These are phyloP conservation scores for Drosophila pseudotakahashii DNA, from an alignment of 2,888 invertebrate species.

Conservation along the genomic window DNA sequence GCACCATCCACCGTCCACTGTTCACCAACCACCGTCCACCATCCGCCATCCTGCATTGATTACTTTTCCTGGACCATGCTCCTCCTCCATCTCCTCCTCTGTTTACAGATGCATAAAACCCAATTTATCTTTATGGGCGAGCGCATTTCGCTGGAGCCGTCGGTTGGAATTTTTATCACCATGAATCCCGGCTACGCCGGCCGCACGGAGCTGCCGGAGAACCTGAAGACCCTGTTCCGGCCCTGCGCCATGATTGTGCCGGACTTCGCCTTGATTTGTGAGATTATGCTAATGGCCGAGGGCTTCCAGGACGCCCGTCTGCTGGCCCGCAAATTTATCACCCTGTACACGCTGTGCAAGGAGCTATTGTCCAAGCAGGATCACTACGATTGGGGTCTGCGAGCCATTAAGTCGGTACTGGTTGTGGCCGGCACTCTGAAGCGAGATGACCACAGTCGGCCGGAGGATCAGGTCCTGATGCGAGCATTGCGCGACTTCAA, in stretches of 20 bases:
- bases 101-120: conserved; percentile 87
- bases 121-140: conserved; percentile 95
- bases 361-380: conserved; percentile 97
- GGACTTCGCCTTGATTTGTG: conserved; percentile 97
- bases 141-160: conserved; percentile 89
- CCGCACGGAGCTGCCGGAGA: conserved; percentile 93
- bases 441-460: conserved; percentile 90
- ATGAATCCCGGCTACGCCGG: conserved; percentile 99
- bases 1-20: neutral
- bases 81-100: conserved; percentile 18
- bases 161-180: conserved; percentile 97
- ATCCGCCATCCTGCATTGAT: conserved; percentile 70
- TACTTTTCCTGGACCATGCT: conserved; percentile 56
- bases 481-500: conserved; percentile 97
- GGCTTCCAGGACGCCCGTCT: conserved; percentile 97
- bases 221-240: conserved; percentile 87
- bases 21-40: too few relatives aligned
- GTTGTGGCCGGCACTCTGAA: conserved; percentile 97
- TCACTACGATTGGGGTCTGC: conserved; percentile 99
- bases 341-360: conserved; percentile 94
- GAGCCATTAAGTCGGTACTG: conserved; percentile 97
- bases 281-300: conserved; percentile 99
- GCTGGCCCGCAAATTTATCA: conserved; percentile 97
- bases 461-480: conserved; percentile 98
- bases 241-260: conserved; percentile 99